Evolutionary conservation across 2,888 invertebrate species (phyloP).

Genomic region (Heliconius cydno): DNA sequence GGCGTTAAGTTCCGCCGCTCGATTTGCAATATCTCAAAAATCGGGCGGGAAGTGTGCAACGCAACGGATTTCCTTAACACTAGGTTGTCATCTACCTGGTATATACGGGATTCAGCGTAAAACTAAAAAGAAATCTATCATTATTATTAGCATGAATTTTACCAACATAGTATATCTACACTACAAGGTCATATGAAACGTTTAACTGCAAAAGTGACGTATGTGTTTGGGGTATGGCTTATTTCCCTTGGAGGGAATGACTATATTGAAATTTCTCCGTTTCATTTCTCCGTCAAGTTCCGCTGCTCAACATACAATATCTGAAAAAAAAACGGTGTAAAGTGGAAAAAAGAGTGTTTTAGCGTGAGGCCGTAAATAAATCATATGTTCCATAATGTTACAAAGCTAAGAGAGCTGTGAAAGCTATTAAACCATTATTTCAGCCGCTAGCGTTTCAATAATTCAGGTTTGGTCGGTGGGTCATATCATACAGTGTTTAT

Average conservation of each 20-base stretch:
- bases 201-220: too few species aligned
- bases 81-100: too few species aligned
- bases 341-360: not conserved
- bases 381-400: not conserved
- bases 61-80: too few species aligned
- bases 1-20: not conserved
- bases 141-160: too few species aligned
- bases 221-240: too few species aligned
- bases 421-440: constrained; percentile 14
- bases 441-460: not conserved
- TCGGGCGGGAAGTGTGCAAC: not conserved
- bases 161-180: too few species aligned
- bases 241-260: too few species aligned
- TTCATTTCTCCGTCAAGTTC: not conserved
- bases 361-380: not conserved
- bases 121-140: too few species aligned
- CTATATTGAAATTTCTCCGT: too few species aligned
- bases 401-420: not conserved
- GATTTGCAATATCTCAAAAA: not conserved
- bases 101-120: too few species aligned
- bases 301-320: not conserved
- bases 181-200: too few species aligned
- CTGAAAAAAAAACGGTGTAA: not conserved
- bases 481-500: constrained; percentile 20
- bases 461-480: not conserved